Base-by-base conservation (phyloP, 2,888 invertebrate species). In the Caenorhabditis plicata region DNA sequence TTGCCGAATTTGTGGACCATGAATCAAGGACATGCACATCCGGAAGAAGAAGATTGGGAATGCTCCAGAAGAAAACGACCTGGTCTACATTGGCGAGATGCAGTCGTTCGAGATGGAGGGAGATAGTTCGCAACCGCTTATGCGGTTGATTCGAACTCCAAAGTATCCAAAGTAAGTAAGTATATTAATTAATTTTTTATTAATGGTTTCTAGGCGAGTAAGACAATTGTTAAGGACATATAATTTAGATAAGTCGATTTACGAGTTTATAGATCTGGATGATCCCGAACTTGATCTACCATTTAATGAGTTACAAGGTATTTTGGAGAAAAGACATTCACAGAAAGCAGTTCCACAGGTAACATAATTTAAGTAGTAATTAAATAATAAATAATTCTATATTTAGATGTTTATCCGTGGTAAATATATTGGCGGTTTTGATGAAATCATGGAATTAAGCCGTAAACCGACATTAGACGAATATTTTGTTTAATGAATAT, bases 171-270 rank as follows among this genome's bases (percentile, higher is more conserved):
- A n/a, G n/a, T n/a, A n/a, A n/a, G n/a, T n/a, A n/a, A n/a, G n/a
- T n/a, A n/a, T n/a, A n/a, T n/a, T n/a, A n/a, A n/a, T n/a, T n/a
- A n/a, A n/a, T n/a, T n/a, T n/a, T n/a, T n/a, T n/a, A n/a, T n/a
- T n/a, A n/a, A n/a, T n/a, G n/a, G n/a, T 31, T 48, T 48, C 29
- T 41, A 52, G 58, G 47, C 52, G 52, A 52, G 40, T 45, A 2
- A 42, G 49, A 7, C 52, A 52, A 35, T 23, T 58, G 2, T 22
- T 58, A 3, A 23, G 52, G 3, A 58, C 51, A 1, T 58, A 52
- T 19, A 52, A 52, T 7, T 23, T 58, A 5, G 43, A 42, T 41
- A 22, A 20, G 25, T 22, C 46, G 8, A 17, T 36, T n/a, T 52
- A 45, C 19, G 49, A 45, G 27, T 38, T 45, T 9, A 44, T 48